Evolutionary conservation across 2,888 invertebrate genomes (phyloP).

Genomic region (Drosophila ezoana): DNA sequence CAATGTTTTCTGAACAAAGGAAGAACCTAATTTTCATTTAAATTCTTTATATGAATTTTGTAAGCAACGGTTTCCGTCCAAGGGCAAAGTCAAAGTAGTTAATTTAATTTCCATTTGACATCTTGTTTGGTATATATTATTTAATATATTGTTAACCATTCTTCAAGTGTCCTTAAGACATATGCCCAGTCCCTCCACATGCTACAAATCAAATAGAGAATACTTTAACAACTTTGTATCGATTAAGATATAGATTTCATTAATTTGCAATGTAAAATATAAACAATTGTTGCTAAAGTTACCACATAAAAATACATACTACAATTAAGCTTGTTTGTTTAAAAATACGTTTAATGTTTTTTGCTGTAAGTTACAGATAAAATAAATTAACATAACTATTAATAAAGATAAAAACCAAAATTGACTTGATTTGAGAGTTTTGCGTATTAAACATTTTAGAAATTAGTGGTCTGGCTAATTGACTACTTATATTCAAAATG

Average conservation of each 20-base stretch:
- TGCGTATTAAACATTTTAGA: neutral
- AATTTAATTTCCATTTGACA: constrained; percentile 49
- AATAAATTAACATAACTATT: constrained; percentile 52
- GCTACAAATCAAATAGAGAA: constrained; percentile 45
- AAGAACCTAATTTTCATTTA: constrained; percentile 28
- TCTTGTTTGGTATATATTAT: constrained; percentile 42
- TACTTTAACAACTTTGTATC: constrained; percentile 41
- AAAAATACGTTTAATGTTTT: constrained; percentile 68
- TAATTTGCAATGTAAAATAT: constrained; percentile 69
- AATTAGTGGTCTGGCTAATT: no score
- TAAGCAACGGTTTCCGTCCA: constrained; percentile 77
- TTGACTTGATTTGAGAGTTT: neutral
- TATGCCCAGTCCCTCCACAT: constrained; percentile 62
- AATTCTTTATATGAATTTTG: constrained; percentile 46
- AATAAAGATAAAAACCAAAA: neutral
- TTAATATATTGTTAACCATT: constrained; percentile 29
- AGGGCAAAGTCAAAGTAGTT: constrained; percentile 70
- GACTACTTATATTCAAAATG: no score
- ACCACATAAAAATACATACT: constrained; percentile 57
- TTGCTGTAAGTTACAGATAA: constrained; percentile 58
- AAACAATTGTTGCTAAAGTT: constrained; percentile 73
- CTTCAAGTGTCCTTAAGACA: constrained; percentile 68
- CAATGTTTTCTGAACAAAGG: constrained; percentile 36
- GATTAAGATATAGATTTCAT: constrained; percentile 44
- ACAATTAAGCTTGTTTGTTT: constrained; percentile 74